Evolutionary conservation across 2,113 vertebrate genomes (phyloP), one percentile per base, ranked within the genome.

Genomic region (Crotophaga sulcirostris): DNA sequence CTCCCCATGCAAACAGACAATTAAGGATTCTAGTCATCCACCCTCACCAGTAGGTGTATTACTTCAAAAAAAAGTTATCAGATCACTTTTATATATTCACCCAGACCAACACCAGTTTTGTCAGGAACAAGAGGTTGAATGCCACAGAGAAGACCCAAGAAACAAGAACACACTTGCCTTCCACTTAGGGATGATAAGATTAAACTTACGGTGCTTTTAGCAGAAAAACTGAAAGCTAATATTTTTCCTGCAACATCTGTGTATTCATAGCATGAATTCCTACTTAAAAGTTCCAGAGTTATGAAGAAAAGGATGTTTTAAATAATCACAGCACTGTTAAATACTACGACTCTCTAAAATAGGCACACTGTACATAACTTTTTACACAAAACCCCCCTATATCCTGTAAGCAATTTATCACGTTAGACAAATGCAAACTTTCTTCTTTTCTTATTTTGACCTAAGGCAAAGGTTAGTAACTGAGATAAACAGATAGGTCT

Each of bases 131-230:
- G 9, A 19, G 4, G 55, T 4, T 31, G 44, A 76, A 80, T 45
- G n/a, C 55, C 59, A 28, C 40, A 64, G 54, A 60, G 72, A 69
- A 49, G 26, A 84, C 38, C 7, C 42, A 42, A 54, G 84, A 91
- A 84, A 66, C 33, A 72, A 67, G 38, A 79, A 55, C 17, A 44
- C 13, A 51, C 29, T 18, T 66, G 45, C n/a, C n/a, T 91, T 84
- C 51, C 0, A 0, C 54, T 62, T 49, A 60, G 3, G 20, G n/a
- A 73, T 44, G 34, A 44, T 3, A 3, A 85, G 24, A 58, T 81
- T 75, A 58, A 90, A 69, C 10, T 64, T 34, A 60, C 0, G 3
- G 24, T 69, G 45, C 29, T 77, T 92, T 84, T 92, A 74, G 40
- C 64, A 24, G 13, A 49, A 62, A 28, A 92, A 77, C n/a, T 23